Conservation (phyloP, 2,888 invertebrate species). For the Diaprepes abbreviatus region DNA sequence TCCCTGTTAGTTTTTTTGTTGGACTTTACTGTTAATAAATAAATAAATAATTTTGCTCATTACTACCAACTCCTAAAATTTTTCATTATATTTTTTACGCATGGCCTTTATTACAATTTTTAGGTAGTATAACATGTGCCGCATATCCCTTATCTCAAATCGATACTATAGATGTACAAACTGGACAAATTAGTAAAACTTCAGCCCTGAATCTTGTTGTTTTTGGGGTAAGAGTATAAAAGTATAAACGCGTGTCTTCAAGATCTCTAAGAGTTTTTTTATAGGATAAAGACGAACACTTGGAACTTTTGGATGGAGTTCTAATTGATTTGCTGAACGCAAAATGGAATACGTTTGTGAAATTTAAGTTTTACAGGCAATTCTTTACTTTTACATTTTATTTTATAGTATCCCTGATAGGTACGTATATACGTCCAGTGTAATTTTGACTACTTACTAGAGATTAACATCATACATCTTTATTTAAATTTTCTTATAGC, state of each 20-base stretch:
- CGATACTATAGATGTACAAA: slow-evolving; percentile 93
- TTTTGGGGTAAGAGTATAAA: slow-evolving; percentile 93
- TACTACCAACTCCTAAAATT: too few relatives aligned
- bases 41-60: too few relatives aligned
- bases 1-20: too few relatives aligned
- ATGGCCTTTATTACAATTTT: slow-evolving; percentile 50
- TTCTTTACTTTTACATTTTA: slow-evolving; percentile 93
- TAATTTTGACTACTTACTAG: too few relatives aligned
- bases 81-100: neutral
- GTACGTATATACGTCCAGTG: slow-evolving; percentile 10
- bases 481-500: slow-evolving; percentile 66
- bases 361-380: slow-evolving; percentile 93
- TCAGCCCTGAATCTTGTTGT: slow-evolving; percentile 96
- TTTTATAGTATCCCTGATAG: slow-evolving; percentile 88
- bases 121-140: slow-evolving; percentile 92
- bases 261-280: too few relatives aligned
- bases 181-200: slow-evolving; percentile 94
- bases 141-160: slow-evolving; percentile 96
- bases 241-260: too few relatives aligned
- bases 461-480: too few relatives aligned
- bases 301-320: slow-evolving; percentile 95
- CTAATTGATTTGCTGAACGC: slow-evolving; percentile 93
- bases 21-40: too few relatives aligned
- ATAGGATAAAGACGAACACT: slow-evolving; percentile 93
- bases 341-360: slow-evolving; percentile 98